Evolutionary conservation across 2,888 invertebrate genomes (phyloP).

Genomic region (Leptinotarsa rubiginosa): DNA sequence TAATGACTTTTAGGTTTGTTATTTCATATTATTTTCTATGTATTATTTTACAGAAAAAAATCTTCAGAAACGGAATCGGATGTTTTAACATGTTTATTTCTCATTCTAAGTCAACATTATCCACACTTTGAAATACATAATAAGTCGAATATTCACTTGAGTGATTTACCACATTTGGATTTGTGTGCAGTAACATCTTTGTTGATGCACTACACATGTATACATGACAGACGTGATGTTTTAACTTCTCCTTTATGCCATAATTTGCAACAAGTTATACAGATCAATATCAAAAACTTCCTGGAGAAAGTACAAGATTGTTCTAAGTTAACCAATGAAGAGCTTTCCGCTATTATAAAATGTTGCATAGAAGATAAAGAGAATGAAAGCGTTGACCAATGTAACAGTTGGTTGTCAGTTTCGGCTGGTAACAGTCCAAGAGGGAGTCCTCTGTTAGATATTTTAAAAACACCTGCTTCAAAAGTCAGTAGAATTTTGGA

Average conservation of each 20-base stretch:
- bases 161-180: conserved; percentile 51
- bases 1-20: background rate
- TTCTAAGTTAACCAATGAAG: conserved; percentile 50
- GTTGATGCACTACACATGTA: conserved; percentile 63
- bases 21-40: background rate
- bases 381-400: conserved; percentile 24
- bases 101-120: conserved; percentile 54
- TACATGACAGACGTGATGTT: conserved; percentile 60
- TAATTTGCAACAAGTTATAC: conserved; percentile 55
- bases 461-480: conserved; percentile 58
- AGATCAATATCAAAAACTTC: conserved; percentile 59
- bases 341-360: conserved; percentile 53
- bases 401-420: conserved; percentile 47
- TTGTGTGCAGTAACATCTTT: conserved; percentile 57
- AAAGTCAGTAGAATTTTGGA: conserved; percentile 55
- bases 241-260: conserved; percentile 62
- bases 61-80: conserved; percentile 48
- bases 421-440: conserved; percentile 40
- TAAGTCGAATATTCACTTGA: conserved; percentile 50
- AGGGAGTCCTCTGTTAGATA: conserved; percentile 58
- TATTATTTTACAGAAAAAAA: conserved; percentile 49
- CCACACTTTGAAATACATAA: conserved; percentile 53
- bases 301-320: conserved; percentile 55
- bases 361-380: conserved; percentile 46
- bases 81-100: conserved; percentile 52